These are phyloP conservation scores for Crotalus helleri DNA, from an alignment of 2,113 vertebrate species.

Conservation along the genomic window DNA sequence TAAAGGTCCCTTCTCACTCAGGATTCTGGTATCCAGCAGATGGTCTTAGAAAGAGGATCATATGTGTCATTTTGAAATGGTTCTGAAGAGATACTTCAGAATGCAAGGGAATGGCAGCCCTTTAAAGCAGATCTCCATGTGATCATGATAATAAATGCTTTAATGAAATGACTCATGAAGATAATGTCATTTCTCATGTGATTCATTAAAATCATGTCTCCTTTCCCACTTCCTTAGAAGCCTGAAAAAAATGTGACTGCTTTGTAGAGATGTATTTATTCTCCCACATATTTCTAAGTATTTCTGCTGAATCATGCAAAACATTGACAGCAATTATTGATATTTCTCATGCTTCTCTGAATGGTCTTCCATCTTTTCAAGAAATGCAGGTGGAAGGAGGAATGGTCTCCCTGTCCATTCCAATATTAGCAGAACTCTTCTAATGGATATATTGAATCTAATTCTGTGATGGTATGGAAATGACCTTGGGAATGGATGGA, in stretches of 20 bases:
- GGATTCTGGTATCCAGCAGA: background rate
- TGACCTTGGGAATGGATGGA: background rate
- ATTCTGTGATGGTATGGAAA: background rate
- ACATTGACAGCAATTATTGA: background rate
- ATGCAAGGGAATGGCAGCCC: background rate
- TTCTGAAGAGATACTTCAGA: background rate
- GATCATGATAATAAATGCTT: background rate
- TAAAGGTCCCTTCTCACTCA: background rate
- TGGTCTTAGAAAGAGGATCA: background rate
- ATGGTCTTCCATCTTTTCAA: background rate
- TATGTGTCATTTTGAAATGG: background rate
- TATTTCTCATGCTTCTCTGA: background rate
- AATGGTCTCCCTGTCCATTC: background rate
- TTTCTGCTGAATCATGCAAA: background rate
- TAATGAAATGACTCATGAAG: background rate
- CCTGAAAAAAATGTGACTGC: background rate
- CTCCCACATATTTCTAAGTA: background rate
- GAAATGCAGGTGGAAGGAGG: background rate
- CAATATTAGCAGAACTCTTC: background rate
- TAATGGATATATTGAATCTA: background rate
- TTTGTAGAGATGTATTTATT: background rate
- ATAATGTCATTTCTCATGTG: background rate
- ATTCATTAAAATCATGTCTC: background rate
- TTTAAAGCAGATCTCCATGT: background rate
- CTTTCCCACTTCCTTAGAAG: background rate